A percentile compares a stretch with the other conserved stretches of the same genome.
Evolutionary conservation across 2,888 invertebrate species (phyloP).

Genomic region (Octonoba sinensis): DNA sequence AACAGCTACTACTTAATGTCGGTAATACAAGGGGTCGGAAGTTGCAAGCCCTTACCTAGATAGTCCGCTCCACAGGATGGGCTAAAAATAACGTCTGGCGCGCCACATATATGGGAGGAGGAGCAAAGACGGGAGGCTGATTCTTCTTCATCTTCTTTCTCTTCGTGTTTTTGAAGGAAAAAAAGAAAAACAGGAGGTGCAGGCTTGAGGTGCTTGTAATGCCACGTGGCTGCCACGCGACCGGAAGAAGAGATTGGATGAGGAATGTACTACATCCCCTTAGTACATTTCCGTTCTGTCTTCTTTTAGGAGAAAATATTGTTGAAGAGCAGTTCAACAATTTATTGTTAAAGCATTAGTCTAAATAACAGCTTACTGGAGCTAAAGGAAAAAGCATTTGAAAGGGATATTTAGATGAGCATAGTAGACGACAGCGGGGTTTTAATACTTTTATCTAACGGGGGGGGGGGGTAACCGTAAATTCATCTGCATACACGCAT

Average conservation of each 20-base stretch:
- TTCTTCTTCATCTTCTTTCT: conserved; percentile 27
- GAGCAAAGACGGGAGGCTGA: conserved; percentile 17
- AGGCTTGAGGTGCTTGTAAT: neutral
- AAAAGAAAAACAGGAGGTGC: neutral
- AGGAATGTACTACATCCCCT: neutral
- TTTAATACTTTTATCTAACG: no score
- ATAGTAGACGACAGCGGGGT: no score
- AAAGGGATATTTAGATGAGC: no score
- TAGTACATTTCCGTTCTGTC: no score
- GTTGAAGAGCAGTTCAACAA: no score
- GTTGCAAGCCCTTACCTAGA: conserved; percentile 8
- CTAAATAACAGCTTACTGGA: no score
- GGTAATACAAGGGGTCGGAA: neutral
- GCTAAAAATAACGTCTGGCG: conserved; percentile 48
- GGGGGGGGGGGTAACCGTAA: no score
- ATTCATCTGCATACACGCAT: no score
- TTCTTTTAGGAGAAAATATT: no score
- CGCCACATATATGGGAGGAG: conserved; percentile 28
- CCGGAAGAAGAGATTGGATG: conserved; percentile 30
- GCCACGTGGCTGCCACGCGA: conserved; percentile 57
- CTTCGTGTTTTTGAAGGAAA: conserved; percentile 11
- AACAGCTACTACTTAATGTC: no score
- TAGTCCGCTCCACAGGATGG: neutral
- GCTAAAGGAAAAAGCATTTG: no score
- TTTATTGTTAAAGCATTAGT: no score